Percentiles rank a stretch among this genome's conserved stretches.
These are phyloP conservation scores for Hyperopisus bebe DNA, from an alignment of 2,113 vertebrate species.

Conservation along the genomic window DNA sequence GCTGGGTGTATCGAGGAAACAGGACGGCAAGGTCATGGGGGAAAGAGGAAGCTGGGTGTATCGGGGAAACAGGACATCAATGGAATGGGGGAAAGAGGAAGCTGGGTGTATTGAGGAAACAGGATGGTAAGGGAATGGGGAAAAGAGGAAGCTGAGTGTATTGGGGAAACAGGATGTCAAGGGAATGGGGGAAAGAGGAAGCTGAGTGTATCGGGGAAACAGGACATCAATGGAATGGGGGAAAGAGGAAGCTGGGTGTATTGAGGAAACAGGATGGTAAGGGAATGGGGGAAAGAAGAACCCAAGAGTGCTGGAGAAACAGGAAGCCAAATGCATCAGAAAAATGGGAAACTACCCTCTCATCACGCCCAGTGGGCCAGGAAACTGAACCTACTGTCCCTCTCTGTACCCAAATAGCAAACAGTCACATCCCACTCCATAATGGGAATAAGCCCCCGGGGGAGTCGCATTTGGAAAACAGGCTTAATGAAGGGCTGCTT, in stretches of 20 bases:
- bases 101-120: background rate
- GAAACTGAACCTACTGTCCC: background rate
- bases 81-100: background rate
- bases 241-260: constrained; percentile 31
- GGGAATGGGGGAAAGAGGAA: background rate
- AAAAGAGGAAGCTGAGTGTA: constrained; percentile 17
- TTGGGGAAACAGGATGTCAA: background rate
- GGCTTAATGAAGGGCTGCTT: background rate
- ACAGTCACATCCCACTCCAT: background rate
- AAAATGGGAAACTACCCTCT: background rate
- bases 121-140: background rate
- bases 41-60: constrained; percentile 21
- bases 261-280: constrained; percentile 22
- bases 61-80: background rate
- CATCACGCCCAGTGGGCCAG: background rate
- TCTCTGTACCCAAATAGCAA: background rate
- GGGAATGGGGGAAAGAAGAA: constrained; percentile 21
- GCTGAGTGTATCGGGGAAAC: too few species aligned
- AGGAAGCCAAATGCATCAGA: background rate
- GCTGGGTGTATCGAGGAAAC: constrained; percentile 26
- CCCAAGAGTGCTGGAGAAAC: background rate
- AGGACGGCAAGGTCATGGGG: constrained; percentile 16
- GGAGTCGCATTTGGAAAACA: background rate
- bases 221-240: background rate
- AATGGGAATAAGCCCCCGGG: background rate